These are phyloP conservation scores for Rhabdomys dilectus DNA, from an alignment of 2,113 vertebrate species.

Conservation along the genomic window DNA sequence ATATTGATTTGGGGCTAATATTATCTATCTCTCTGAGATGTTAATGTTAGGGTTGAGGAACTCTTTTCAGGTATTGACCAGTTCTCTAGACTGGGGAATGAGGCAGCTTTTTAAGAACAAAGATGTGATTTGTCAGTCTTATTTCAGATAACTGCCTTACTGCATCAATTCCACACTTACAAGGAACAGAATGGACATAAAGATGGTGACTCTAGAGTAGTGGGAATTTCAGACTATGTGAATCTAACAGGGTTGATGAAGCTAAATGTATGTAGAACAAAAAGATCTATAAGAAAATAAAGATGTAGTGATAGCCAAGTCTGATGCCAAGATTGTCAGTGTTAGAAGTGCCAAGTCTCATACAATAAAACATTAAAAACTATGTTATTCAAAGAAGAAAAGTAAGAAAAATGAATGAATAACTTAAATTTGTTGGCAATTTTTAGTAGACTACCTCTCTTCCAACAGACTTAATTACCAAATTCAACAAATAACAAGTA, in stretches of 20 bases:
- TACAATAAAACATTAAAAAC: not conserved
- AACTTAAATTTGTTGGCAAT: not conserved
- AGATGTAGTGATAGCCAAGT: not conserved
- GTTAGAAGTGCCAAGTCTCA: not conserved
- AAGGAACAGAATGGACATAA: constrained; percentile 46
- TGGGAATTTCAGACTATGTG: constrained; percentile 34
- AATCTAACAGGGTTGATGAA: constrained; percentile 7
- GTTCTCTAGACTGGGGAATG: not conserved
- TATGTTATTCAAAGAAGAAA: not conserved
- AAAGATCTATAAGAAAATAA: constrained; percentile 52
- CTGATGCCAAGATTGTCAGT: not conserved
- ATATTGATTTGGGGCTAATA: not conserved
- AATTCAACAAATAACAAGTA: not conserved
- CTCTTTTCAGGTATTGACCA: constrained; percentile 20
- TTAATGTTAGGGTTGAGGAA: constrained; percentile 32
- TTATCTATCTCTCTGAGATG: not conserved
- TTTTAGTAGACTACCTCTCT: not conserved
- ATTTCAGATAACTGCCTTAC: constrained; percentile 29
- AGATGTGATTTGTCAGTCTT: constrained; percentile 33
- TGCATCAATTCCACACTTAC: not conserved
- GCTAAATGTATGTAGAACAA: not conserved
- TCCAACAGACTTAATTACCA: not conserved
- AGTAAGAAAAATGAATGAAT: not conserved
- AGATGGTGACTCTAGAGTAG: not conserved
- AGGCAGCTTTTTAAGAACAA: not conserved